Percentiles rank a stretch among this genome's conserved stretches.
Conservation (phyloP, 2,113 vertebrate genomes). For the Brienomyrus longianalis region DNA sequence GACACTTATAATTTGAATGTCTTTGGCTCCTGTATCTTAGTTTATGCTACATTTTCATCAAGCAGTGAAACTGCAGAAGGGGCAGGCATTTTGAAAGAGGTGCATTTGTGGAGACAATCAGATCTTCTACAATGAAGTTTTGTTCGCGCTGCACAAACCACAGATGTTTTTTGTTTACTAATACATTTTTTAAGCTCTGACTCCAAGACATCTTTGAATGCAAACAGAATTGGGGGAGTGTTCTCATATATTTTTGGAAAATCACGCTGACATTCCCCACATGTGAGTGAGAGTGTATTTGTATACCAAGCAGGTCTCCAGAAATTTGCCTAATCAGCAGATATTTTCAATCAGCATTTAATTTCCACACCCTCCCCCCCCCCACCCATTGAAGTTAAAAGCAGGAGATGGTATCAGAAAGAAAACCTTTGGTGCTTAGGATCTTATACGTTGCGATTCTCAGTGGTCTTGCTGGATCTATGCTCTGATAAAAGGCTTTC, state of each 20-base stretch:
- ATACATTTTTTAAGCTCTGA: background rate
- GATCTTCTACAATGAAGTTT: background rate
- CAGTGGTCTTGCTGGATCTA: background rate
- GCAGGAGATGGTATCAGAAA: background rate
- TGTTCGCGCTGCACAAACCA: background rate
- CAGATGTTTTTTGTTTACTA: background rate
- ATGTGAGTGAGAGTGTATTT: background rate
- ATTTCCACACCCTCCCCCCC: background rate
- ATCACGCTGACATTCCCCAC: background rate
- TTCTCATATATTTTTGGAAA: background rate
- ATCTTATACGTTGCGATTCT: background rate
- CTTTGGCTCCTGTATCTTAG: background rate
- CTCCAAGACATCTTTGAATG: background rate
- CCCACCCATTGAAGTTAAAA: background rate
- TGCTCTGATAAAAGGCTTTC: background rate
- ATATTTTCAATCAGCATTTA: slow-evolving; percentile 24
- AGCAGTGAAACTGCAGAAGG: background rate
- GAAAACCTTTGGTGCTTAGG: background rate
- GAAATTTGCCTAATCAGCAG: slow-evolving; percentile 26
- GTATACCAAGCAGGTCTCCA: background rate
- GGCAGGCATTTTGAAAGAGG: no score
- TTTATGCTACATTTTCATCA: background rate
- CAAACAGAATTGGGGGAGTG: background rate
- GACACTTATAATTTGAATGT: background rate
- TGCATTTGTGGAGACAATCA: no score